These are phyloP conservation scores for Eilema griseolum DNA, from an alignment of 2,888 invertebrate genomes.

Conservation along the genomic window DNA sequence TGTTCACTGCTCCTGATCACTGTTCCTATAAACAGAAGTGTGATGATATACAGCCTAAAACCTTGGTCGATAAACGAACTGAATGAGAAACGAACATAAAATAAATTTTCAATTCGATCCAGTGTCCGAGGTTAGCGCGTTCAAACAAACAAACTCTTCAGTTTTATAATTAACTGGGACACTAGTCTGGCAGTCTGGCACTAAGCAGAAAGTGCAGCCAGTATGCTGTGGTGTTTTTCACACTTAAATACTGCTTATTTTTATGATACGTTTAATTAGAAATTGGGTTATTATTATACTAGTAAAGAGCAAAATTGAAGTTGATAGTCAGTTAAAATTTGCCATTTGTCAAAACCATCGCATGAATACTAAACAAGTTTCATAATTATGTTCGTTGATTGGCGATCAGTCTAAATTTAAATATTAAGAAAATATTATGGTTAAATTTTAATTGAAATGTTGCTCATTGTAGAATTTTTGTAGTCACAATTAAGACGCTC, in stretches of 20 bases:
- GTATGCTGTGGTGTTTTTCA: constrained; percentile 50
- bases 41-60: too few species aligned
- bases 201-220: constrained; percentile 61
- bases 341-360: constrained; percentile 26
- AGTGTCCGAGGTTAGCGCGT: too few species aligned
- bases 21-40: too few species aligned
- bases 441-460: constrained; percentile 31
- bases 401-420: constrained; percentile 47
- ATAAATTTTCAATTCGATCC: too few species aligned
- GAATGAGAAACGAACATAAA: too few species aligned
- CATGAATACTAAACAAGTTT: constrained; percentile 40
- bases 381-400: constrained; percentile 46
- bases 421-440: constrained; percentile 37
- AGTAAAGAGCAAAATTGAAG: constrained; percentile 19
- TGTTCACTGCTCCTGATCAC: too few species aligned
- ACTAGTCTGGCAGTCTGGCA: constrained; percentile 69
- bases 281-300: constrained; percentile 3
- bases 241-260: constrained; percentile 32
- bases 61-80: too few species aligned
- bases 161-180: constrained; percentile 68
- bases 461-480: constrained; percentile 47
- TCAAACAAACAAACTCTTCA: too few species aligned
- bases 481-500: constrained; percentile 28
- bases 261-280: constrained; percentile 27
- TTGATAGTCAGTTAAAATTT: constrained; percentile 21